These are phyloP conservation scores for Pinctada fucata DNA, from an alignment of 2,888 invertebrate genomes.

Conservation along the genomic window DNA sequence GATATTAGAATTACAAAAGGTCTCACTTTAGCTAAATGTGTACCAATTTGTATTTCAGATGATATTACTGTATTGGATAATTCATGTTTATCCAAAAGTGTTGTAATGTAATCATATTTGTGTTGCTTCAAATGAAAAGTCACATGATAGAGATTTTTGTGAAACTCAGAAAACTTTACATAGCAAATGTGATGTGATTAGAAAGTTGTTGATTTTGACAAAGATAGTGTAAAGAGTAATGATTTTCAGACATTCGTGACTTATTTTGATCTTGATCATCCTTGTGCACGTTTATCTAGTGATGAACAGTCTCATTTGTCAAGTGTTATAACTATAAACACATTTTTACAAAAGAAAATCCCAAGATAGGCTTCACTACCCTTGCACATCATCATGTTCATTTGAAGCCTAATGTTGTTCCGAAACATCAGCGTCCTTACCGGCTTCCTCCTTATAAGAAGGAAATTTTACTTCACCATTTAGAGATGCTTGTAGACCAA, in stretches of 20 bases:
- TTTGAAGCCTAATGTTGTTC: slow-evolving; percentile 11
- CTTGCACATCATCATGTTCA: no score
- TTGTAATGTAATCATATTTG: no score
- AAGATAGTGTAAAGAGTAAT: no score
- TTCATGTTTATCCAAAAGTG: no score
- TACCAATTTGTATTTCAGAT: neutral
- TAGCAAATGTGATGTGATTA: no score
- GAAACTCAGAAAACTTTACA: no score
- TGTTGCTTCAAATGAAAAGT: no score
- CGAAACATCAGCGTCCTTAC: slow-evolving; percentile 23
- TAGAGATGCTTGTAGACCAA: slow-evolving; percentile 34
- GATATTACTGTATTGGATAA: no score
- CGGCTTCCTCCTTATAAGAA: slow-evolving; percentile 1
- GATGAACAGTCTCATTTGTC: slow-evolving; percentile 3
- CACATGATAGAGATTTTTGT: no score
- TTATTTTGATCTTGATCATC: neutral
- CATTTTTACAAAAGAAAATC: slow-evolving; percentile 23
- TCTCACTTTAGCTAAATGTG: neutral
- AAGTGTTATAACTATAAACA: slow-evolving; percentile 12
- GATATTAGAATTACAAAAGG: neutral
- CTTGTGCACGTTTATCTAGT: slow-evolving; percentile 14
- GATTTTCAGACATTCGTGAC: no score
- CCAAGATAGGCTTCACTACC: no score
- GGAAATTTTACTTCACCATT: slow-evolving; percentile 28
- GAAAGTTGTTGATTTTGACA: no score